Percentiles rank a stretch among this genome's conserved stretches.
Conservation (phyloP, 2,888 invertebrate genomes). For the Drosophila heteroneura region DNA sequence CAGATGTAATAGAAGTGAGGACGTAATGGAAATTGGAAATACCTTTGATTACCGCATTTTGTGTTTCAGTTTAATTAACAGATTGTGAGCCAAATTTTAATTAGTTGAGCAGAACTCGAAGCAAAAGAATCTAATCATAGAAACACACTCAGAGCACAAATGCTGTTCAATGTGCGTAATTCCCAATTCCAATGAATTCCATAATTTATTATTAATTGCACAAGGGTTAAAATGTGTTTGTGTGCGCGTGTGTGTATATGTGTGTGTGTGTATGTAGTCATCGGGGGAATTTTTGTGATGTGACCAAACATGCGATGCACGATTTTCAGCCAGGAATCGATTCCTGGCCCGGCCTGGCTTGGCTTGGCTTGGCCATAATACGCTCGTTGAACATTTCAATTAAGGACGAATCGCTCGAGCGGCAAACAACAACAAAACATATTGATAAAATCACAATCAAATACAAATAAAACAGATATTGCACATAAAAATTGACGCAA, state of each 20-base stretch:
- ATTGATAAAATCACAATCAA: slow-evolving; percentile 79
- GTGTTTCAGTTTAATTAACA: slow-evolving; percentile 32
- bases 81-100: slow-evolving; percentile 20
- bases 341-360: neutral
- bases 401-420: slow-evolving; percentile 45
- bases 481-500: slow-evolving; percentile 76
- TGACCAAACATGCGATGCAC: slow-evolving; percentile 38
- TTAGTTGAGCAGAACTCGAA: slow-evolving; percentile 20
- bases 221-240: slow-evolving; percentile 23
- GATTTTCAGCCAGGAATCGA: slow-evolving; percentile 17
- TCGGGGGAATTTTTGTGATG: slow-evolving; percentile 30
- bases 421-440: slow-evolving; percentile 54
- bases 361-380: slow-evolving; percentile 25
- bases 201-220: slow-evolving; percentile 77
- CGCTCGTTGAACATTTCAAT: slow-evolving; percentile 73
- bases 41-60: slow-evolving; percentile 26
- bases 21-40: slow-evolving; percentile 3
- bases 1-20: too few relatives aligned
- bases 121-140: slow-evolving; percentile 41
- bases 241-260: neutral
- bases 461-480: slow-evolving; percentile 77
- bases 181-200: slow-evolving; percentile 66
- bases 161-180: slow-evolving; percentile 28
- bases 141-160: slow-evolving; percentile 19
- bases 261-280: neutral